Evolutionary conservation across 2,888 invertebrate genomes (phyloP), one percentile per base, ranked within the genome.

Genomic region (Synergus umbraculus): DNA sequence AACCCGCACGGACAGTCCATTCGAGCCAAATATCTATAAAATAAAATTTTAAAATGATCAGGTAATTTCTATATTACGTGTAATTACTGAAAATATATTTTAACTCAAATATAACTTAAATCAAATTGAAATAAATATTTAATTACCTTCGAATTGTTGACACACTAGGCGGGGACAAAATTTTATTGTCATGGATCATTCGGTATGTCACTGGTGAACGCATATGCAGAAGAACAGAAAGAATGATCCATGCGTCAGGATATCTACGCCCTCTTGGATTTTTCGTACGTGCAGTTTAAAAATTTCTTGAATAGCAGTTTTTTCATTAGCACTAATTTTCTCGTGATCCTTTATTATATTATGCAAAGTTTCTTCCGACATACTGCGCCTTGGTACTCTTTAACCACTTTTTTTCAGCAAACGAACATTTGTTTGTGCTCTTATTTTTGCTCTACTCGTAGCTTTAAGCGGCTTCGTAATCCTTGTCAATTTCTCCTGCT

Each of bases 171-270:
- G 9, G 18, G 1, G 60, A 12, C 18, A 60, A n/a, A 0, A n/a
- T 60, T 60, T n/a, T 60, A 15, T 18, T 9, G 18, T 60, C 60
- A 9, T 18, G 15, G 18, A 60, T 60, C 60, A 60, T 18, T 18
- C 60, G n/a, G 18, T n/a, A 60, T 5, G 60, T 60, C 15, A 18
- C 60, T 60, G 60, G 60, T n/a, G 60, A 60, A 60, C 60, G 60
- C 18, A 18, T 60, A 2, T 60, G 15, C 18, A 60, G 7, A 3
- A 60, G 18, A 8, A 60, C 2, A 8, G n/a, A 18, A 18, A 60
- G 18, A 60, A 60, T 18, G 15, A 60, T 66, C 44, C 46, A 73
- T 79, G 78, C 22, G 7, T 22, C 22, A 22, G 22, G 1, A 22
- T 22, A 22, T 22, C 22, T 22, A 22, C 22, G 22, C 22, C 22